Evolutionary conservation across 2,113 vertebrate genomes (phyloP).

Genomic region (Daubentonia madagascariensis): DNA sequence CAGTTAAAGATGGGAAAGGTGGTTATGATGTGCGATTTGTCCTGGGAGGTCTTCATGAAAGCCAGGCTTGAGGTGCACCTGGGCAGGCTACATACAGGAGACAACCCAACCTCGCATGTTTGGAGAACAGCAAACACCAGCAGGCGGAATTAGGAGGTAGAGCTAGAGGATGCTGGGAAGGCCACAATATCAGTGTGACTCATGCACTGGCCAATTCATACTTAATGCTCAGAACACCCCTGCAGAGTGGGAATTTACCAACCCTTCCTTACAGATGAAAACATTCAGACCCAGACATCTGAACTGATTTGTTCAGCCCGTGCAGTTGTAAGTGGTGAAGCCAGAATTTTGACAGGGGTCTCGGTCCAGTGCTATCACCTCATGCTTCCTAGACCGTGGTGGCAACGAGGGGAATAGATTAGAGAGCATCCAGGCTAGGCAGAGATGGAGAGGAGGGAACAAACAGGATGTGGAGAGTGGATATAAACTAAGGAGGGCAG

Average conservation of each 20-base stretch:
- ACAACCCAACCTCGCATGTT: neutral
- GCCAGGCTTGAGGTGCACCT: neutral
- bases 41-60: neutral
- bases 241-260: neutral
- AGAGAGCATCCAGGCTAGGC: neutral
- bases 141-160: neutral
- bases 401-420: neutral
- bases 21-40: neutral
- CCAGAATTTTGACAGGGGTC: neutral
- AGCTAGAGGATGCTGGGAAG: neutral
- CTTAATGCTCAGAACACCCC: neutral
- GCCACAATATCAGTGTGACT: neutral
- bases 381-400: neutral
- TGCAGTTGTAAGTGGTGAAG: neutral
- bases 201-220: neutral
- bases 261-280: neutral
- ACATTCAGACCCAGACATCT: neutral
- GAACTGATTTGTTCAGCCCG: neutral
- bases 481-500: too few relatives aligned
- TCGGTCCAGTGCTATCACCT: neutral
- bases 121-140: neutral
- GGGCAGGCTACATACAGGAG: neutral
- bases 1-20: neutral
- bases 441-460: neutral
- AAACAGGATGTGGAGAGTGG: neutral